A percentile compares a stretch with the other conserved stretches of the same genome.
Evolutionary conservation across 2,797 vertebrate genomes (phyloP).

Genomic region (Caiman crocodilus): DNA sequence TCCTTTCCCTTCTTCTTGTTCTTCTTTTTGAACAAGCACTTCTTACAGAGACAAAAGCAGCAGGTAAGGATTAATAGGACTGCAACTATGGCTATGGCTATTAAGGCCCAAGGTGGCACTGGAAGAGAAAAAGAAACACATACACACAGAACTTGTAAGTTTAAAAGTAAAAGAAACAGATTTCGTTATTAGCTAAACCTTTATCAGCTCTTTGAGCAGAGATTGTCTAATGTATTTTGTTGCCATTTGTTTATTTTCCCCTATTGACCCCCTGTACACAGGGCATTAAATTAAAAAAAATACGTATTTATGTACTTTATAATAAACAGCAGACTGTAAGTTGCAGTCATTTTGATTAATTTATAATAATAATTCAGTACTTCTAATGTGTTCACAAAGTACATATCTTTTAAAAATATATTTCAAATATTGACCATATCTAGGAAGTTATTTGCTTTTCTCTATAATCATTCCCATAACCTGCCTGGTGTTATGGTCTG

Average conservation of each 20-base stretch:
- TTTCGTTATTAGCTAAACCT: constrained; percentile 27
- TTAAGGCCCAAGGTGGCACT: constrained; percentile 99
- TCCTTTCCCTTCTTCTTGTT: constrained; percentile 99
- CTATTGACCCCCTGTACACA: neutral
- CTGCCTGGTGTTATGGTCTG: constrained; percentile 56
- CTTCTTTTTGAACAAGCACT: constrained; percentile 99
- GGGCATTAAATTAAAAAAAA: neutral
- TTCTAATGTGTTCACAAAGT: constrained; percentile 52
- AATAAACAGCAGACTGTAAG: constrained; percentile 54
- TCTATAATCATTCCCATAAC: constrained; percentile 19
- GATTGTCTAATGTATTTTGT: neutral
- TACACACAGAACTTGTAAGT: constrained; percentile 58
- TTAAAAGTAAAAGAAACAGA: constrained; percentile 32
- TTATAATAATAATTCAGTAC: constrained; percentile 64
- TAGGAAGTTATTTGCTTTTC: constrained; percentile 20
- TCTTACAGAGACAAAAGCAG: constrained; percentile 99
- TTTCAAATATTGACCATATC: constrained; percentile 6
- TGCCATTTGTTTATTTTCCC: neutral
- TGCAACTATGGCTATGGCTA: constrained; percentile 97
- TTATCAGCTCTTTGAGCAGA: constrained; percentile 17
- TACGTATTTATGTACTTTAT: constrained; percentile 21
- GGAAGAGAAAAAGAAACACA: constrained; percentile 77
- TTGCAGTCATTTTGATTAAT: constrained; percentile 64
- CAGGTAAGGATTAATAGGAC: constrained; percentile 97
- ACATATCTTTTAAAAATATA: constrained; percentile 15